These are phyloP conservation scores for Cromileptes altivelis DNA, from an alignment of 2,113 vertebrate species.

Conservation along the genomic window DNA sequence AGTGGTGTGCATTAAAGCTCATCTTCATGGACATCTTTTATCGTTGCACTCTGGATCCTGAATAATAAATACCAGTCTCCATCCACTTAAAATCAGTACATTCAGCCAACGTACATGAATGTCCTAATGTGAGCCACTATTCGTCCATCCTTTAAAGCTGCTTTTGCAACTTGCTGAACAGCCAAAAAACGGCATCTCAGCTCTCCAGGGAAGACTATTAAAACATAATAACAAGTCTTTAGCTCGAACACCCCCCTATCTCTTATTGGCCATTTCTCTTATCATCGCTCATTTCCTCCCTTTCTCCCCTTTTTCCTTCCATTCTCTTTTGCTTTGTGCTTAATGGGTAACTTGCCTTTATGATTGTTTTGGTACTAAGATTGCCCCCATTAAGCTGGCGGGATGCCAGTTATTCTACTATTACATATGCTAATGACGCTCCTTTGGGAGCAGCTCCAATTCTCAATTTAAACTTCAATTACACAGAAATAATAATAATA, in stretches of 20 bases:
- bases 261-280: conserved; percentile 15
- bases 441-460: conserved; percentile 7
- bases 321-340: background rate
- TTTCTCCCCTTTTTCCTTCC: background rate
- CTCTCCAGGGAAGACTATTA: conserved; percentile 34
- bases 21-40: background rate
- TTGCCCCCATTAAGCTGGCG: conserved; percentile 34
- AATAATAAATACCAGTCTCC: conserved; percentile 10
- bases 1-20: background rate
- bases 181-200: background rate
- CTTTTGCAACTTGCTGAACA: background rate
- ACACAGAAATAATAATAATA: conserved; percentile 20
- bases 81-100: background rate
- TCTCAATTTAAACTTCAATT: conserved; percentile 38
- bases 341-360: conserved; percentile 20
- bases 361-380: conserved; percentile 27
- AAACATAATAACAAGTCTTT: conserved; percentile 36
- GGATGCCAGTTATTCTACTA: conserved; percentile 20
- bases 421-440: conserved; percentile 38
- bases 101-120: background rate
- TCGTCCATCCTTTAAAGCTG: background rate
- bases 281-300: background rate
- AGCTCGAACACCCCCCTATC: background rate
- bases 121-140: background rate
- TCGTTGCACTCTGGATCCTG: background rate